A percentile compares a stretch with the other conserved stretches of the same genome.
These are phyloP conservation scores for Drosophila nebulosa DNA, from an alignment of 1,140 invertebrate species.

Conservation along the genomic window DNA sequence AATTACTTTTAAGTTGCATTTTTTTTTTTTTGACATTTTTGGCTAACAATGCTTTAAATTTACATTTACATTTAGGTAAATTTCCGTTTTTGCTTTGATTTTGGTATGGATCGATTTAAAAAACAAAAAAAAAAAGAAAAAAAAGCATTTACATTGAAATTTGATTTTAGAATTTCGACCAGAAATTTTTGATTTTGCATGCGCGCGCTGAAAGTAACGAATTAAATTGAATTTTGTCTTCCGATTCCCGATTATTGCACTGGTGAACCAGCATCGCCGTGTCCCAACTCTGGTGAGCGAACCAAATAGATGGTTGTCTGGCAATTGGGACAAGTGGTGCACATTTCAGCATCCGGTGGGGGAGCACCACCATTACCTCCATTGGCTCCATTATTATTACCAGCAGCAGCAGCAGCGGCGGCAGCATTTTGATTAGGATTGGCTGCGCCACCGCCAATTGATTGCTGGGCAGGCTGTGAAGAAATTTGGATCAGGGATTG, in stretches of 20 bases:
- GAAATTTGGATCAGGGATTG: neutral
- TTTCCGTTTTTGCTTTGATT: neutral
- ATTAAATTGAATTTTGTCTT: neutral
- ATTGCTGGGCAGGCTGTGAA: constrained; percentile 30
- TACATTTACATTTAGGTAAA: neutral
- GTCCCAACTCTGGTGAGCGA: constrained; percentile 54
- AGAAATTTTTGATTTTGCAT: constrained; percentile 21
- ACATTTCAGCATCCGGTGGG: constrained; percentile 62
- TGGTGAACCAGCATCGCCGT: constrained; percentile 46
- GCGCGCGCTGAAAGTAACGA: too few relatives aligned
- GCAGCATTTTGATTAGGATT: neutral
- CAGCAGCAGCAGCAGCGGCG: neutral
- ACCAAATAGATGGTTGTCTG: constrained; percentile 75
- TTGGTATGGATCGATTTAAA: neutral
- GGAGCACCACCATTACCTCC: constrained; percentile 11
- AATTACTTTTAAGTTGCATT: too few relatives aligned
- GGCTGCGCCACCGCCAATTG: neutral
- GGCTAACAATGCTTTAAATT: neutral
- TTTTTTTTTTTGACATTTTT: neutral
- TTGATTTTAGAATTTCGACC: neutral
- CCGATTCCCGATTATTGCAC: constrained; percentile 21
- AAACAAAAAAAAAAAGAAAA: neutral
- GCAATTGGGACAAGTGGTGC: constrained; percentile 77
- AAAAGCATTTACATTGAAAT: neutral
- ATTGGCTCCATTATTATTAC: constrained; percentile 6